Evolutionary conservation across 2,888 invertebrate species (phyloP).

Genomic region (Terebella lapidaria): DNA sequence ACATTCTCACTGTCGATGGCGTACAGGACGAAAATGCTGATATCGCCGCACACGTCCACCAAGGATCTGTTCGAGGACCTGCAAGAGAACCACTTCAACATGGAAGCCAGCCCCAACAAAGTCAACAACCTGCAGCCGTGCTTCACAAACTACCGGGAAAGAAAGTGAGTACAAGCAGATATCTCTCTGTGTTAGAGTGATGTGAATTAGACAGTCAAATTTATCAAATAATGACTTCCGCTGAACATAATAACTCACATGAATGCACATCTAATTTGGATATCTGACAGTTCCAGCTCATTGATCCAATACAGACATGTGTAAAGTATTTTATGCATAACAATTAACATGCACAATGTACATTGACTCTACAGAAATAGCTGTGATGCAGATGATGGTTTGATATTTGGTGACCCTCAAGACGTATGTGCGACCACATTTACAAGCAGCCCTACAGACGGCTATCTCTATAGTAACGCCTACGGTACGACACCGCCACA

Average conservation of each 20-base stretch:
- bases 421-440: background rate
- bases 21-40: slow-evolving; percentile 86
- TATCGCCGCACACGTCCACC: slow-evolving; percentile 71
- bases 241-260: too few relatives aligned
- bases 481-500: background rate
- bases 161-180: too few relatives aligned
- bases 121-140: background rate
- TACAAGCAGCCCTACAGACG: background rate
- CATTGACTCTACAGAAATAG: background rate
- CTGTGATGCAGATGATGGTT: background rate
- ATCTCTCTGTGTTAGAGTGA: too few relatives aligned
- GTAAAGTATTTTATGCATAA: too few relatives aligned
- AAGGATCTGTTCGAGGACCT: slow-evolving; percentile 67
- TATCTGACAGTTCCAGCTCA: too few relatives aligned
- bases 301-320: too few relatives aligned
- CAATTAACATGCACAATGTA: too few relatives aligned
- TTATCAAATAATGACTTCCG: too few relatives aligned
- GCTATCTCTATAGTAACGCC: background rate
- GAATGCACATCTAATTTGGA: too few relatives aligned
- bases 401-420: background rate
- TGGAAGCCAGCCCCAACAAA: slow-evolving; percentile 60
- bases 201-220: too few relatives aligned
- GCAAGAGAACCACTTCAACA: slow-evolving; percentile 84
- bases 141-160: slow-evolving; percentile 4
- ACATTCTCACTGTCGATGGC: slow-evolving; percentile 75